Evolutionary conservation across 1,140 invertebrate genomes (phyloP).

Genomic region (Cherax quadricarinatus): DNA sequence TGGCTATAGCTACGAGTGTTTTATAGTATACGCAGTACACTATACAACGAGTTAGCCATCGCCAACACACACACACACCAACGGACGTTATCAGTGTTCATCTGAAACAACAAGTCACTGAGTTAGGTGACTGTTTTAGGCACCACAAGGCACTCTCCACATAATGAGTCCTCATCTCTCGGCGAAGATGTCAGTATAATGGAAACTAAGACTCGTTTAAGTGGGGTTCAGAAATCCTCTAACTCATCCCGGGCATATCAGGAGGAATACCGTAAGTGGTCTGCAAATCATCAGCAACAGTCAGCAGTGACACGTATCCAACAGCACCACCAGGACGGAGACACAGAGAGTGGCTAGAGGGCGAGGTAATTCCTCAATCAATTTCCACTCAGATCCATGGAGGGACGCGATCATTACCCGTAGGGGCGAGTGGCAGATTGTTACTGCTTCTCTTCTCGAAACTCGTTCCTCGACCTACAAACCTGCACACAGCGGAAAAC

Average conservation of each 20-base stretch:
- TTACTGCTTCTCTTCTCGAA: constrained; percentile 83
- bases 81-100: too few species aligned
- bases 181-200: constrained; percentile 43
- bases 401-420: constrained; percentile 82
- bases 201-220: constrained; percentile 35
- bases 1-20: too few species aligned
- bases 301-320: constrained; percentile 44
- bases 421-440: constrained; percentile 76
- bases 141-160: constrained; percentile 47
- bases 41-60: too few species aligned
- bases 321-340: constrained; percentile 83
- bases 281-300: constrained; percentile 68
- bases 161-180: constrained; percentile 68
- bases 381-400: constrained; percentile 80
- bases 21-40: too few species aligned
- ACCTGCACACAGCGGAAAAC: constrained; percentile 85
- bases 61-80: too few species aligned
- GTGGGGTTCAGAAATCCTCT: constrained; percentile 19
- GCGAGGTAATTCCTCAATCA: constrained; percentile 66
- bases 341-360: constrained; percentile 81
- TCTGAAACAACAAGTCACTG: too few species aligned
- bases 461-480: constrained; percentile 84
- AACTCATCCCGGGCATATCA: constrained; percentile 63
- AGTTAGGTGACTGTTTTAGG: too few species aligned
- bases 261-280: constrained; percentile 71